Percentiles rank a stretch among this genome's conserved stretches.
phyloP scores from a whole-genome alignment of 2,113 vertebrate species.

The Nannospalax galili region DNA sequence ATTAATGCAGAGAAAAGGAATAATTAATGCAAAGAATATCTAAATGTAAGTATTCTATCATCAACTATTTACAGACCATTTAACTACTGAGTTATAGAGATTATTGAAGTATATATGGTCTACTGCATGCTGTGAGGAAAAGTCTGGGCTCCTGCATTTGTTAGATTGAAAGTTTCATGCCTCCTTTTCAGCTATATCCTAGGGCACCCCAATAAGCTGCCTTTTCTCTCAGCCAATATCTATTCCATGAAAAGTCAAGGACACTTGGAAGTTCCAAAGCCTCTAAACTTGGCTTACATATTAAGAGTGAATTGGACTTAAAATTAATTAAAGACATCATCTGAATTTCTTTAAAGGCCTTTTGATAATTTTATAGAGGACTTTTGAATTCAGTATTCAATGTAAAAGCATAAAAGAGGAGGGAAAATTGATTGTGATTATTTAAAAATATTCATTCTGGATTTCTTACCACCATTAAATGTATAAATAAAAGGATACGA shows the following conservation, averaged over 20 bases:
- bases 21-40: not conserved
- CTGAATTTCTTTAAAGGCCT: conserved; percentile 49
- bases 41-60: not conserved
- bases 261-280: not conserved
- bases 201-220: not conserved
- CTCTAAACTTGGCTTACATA: conserved; percentile 29
- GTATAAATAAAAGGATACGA: conserved; percentile 50
- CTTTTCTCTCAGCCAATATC: not conserved
- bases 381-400: conserved; percentile 32
- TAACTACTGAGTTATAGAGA: not conserved
- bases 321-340: conserved; percentile 55
- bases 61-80: not conserved
- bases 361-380: conserved; percentile 55
- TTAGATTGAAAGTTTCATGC: not conserved
- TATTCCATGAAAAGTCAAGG: not conserved
- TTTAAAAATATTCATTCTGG: conserved; percentile 61
- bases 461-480: conserved; percentile 18
- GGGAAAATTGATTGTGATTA: conserved; percentile 60
- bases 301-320: not conserved
- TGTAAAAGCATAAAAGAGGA: conserved; percentile 38
- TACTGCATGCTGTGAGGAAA: not conserved
- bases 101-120: not conserved
- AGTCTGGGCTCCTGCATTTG: not conserved
- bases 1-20: not conserved
- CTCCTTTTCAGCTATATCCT: not conserved